Base-by-base conservation (phyloP, 2,113 vertebrate genomes). In the Thryonomys swinderianus region DNA sequence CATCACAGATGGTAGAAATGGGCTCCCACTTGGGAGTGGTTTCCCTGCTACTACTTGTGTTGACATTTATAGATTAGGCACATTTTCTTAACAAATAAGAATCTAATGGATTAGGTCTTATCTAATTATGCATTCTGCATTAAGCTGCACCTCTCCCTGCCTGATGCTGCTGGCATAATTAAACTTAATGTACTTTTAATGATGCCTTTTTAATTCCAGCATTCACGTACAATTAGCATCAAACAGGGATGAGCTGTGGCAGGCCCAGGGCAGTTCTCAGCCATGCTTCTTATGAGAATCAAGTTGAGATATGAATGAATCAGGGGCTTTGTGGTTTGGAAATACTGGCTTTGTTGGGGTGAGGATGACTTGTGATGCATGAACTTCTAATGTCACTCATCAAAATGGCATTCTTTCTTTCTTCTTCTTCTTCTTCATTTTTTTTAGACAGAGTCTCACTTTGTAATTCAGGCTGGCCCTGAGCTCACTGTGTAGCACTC, bases 121-220 rank as follows among this genome's bases (percentile, higher is more conserved):
- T 98, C 96, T 98, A 98, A 98, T 98, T 98, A 98, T 93, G 96
- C 97, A 97, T 98, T 98, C 98, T 96, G 96, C 97, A 98, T 97
- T 97, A 98, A 97, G 95, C 95, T 0, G 0, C 74, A 90, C 97
- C 91, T 97, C 95, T 97, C 89, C 95, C 97, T 96, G 97, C 97
- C 98, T 98, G 96, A 1, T 90, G 79, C 97, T 98, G 97, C 97
- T 94, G 96, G 98, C 97, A 98, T 98, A 98, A 98, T 99, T 98
- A 98, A 98, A 98, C 97, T 94, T 98, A 98, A 99, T 98, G 98
- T 97, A 97, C 97, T 98, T 98, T 98, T 98, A 98, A 98, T 98
- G 98, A 98, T 98, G 98, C 98, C 98, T 98, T 98, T 97, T 98
- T 98, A 98, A 98, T 97, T 98, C 96, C 97, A 98, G 96, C 97